Evolutionary conservation across 2,113 vertebrate genomes (phyloP).

Genomic region (Caretta caretta): DNA sequence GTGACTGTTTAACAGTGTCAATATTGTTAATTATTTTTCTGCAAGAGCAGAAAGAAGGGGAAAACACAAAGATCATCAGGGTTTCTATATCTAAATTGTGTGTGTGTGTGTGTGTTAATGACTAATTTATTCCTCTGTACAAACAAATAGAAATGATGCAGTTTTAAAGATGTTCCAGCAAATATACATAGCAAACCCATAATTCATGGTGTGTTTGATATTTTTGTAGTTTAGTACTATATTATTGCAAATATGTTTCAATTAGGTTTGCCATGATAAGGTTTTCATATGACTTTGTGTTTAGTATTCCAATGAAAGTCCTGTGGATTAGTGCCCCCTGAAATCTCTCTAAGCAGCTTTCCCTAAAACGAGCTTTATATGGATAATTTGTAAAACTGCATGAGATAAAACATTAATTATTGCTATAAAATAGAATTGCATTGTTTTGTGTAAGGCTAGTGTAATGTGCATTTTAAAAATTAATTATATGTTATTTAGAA

Average conservation of each 20-base stretch:
- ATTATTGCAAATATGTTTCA: not conserved
- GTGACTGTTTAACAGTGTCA: not conserved
- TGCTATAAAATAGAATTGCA: not conserved
- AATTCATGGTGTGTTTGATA: not conserved
- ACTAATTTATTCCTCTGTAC: not conserved
- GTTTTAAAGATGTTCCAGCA: not conserved
- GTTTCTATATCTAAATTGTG: not conserved
- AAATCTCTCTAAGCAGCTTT: conserved; percentile 63
- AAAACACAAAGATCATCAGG: not conserved
- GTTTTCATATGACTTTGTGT: not conserved
- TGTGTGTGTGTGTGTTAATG: not conserved
- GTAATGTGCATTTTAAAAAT: not conserved
- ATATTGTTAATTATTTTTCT: not conserved
- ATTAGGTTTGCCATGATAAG: not conserved
- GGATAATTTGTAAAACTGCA: conserved; percentile 37
- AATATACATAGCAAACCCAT: not conserved
- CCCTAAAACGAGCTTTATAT: conserved; percentile 19
- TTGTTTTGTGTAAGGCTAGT: fast-evolving
- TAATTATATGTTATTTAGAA: fast-evolving
- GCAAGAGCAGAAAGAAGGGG: not conserved
- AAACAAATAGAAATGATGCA: not conserved
- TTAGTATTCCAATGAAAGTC: conserved; percentile 20
- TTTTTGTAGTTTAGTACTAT: not conserved
- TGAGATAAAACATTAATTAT: conserved; percentile 60
- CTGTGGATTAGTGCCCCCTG: conserved; percentile 55